These are phyloP conservation scores for Urophycis tenuis DNA, from an alignment of 2,797 vertebrate species.

Conservation along the genomic window DNA sequence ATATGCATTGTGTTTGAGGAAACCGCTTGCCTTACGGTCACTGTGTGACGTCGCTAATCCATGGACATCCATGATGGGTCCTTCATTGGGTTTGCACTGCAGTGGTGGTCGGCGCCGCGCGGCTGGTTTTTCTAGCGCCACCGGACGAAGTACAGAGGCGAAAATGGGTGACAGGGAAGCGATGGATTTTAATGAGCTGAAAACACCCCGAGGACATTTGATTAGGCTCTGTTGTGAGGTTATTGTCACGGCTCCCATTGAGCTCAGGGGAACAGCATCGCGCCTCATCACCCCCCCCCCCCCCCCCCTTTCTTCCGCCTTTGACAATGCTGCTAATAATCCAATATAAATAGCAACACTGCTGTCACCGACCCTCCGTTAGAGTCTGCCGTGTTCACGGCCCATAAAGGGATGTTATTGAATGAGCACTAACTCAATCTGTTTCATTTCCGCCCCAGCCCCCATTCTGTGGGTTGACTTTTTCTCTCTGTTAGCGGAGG, in stretches of 20 bases:
- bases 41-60: background rate
- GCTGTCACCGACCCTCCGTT: background rate
- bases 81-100: background rate
- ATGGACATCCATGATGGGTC: background rate
- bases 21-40: background rate
- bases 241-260: background rate
- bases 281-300: background rate
- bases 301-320: background rate
- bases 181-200: background rate
- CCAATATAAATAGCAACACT: background rate
- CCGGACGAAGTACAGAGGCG: background rate
- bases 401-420: conserved; percentile 1
- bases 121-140: background rate
- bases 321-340: background rate
- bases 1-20: too few species aligned
- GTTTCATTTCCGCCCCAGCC: background rate
- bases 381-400: background rate
- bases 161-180: background rate
- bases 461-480: background rate
- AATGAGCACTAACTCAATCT: background rate
- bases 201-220: background rate
- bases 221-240: background rate
- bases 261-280: background rate
- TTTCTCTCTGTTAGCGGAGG: background rate
- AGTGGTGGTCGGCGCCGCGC: too few species aligned